Base-by-base conservation (phyloP, 2,888 invertebrate species). In the Alviniconcha strummeri region DNA sequence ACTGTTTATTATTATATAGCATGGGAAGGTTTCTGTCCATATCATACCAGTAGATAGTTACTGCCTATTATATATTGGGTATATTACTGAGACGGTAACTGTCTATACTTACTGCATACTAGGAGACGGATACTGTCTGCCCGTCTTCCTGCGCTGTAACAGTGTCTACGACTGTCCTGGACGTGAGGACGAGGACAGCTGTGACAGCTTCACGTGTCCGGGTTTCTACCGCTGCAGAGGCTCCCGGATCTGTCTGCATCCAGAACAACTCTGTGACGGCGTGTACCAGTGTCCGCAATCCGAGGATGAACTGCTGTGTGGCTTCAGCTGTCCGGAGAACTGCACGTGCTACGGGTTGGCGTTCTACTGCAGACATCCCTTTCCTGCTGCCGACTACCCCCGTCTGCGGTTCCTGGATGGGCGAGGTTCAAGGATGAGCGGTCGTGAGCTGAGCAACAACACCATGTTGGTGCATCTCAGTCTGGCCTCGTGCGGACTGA, bases 161-260 rank as follows among this genome's bases (percentile, higher is more conserved):
- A n/a, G n/a, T 17, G 57, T 77, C 17, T 11, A 7, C 6, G 77
- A 77, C 57, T 77, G 77, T 11, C 77, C 19, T 11, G 11, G 11
- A 2, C 57, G 11, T 19, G 77, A 77, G 11, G 77, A 77, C 57
- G 77, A 77, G 56, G 57, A 11, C n/a, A 19, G 19, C 57, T 77
- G 77, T 17, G 19, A n/a, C 4, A 4, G 56, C 13, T 56, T 55
- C 57, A 57, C 19, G 9, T 77, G 60, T 36, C 77, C 77, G 15
- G 77, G 77, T 19, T 60, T 19, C 77, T 56, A 56, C 36, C 77
- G 77, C 8, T n/a, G n/a, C n/a, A n/a, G n/a, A n/a, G n/a, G n/a
- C n/a, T n/a, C n/a, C n/a, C n/a, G n/a, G n/a, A n/a, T n/a, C n/a
- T n/a, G n/a, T n/a, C n/a, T n/a, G n/a, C n/a, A n/a, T n/a, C n/a